A percentile compares a stretch with the other conserved stretches of the same genome.
Conservation (phyloP, 2,888 invertebrate genomes). For the Dolichomitus sp. region DNA sequence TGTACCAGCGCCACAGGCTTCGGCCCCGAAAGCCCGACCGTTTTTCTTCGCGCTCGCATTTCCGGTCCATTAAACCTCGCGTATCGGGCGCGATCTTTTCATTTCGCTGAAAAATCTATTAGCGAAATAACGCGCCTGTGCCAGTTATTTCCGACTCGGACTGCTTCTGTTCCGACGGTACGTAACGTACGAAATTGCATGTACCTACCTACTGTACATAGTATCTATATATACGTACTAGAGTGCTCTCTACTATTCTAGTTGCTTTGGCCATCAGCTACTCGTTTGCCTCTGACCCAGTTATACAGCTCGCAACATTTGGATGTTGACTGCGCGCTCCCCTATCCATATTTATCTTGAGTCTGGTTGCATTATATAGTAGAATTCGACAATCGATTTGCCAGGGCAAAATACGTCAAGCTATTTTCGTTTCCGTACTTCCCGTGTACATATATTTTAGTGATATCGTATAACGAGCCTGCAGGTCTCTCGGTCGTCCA, state of each 20-base stretch:
- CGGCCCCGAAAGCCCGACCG: conserved; percentile 42
- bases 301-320: conserved; percentile 8
- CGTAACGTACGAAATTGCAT: conserved; percentile 21
- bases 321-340: conserved; percentile 5
- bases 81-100: conserved; percentile 76
- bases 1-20: conserved; percentile 36
- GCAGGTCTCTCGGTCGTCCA: conserved; percentile 27
- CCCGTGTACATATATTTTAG: neutral
- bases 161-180: conserved; percentile 30
- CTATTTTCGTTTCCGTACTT: conserved; percentile 6
- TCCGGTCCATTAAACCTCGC: conserved; percentile 74
- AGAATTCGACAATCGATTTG: neutral
- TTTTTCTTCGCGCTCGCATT: conserved; percentile 71
- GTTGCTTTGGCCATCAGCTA: conserved; percentile 29
- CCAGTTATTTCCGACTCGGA: conserved; percentile 47
- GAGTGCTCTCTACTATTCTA: conserved; percentile 3
- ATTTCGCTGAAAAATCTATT: conserved; percentile 77
- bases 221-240: neutral
- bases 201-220: conserved; percentile 25
- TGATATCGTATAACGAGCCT: conserved; percentile 10
- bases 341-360: conserved; percentile 15
- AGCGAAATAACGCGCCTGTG: conserved; percentile 70
- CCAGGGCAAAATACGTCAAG: neutral
- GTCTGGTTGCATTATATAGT: neutral
- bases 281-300: conserved; percentile 37